Evolutionary conservation across 1,140 invertebrate genomes (phyloP), one percentile per base, ranked within the genome.

Genomic region (Cotesia chilonis): DNA sequence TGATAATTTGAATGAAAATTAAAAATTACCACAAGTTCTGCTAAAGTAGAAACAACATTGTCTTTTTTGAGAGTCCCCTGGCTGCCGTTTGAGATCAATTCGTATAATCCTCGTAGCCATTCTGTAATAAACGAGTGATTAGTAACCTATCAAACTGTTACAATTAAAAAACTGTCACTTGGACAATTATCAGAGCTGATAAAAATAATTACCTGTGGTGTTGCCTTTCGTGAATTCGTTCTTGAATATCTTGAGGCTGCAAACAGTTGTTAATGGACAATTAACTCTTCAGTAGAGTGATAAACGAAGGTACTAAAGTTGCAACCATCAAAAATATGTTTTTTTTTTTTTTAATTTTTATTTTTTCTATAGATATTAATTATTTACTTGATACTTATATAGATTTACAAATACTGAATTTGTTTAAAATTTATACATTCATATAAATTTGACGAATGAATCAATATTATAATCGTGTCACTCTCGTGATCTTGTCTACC

Each of bases 1-100:
- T 41, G 17, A 41, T 41, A 10, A 41, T 37, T 4, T 55, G 12
- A 47, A 55, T 36, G 71, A 47, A 73, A 77, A 12, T 14, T 55
- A 70, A 57, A 76, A 75, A 89, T 89, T 89, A 93, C 93, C 79
- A 89, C 84, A 70, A 94, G 87, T 82, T 94, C 93, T 77, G 86
- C 87, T 55, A 95, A 85, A 36, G 89, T 88, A 71, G 88, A 85
- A 35, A 93, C 85, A 61, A 93, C 90, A 72, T 88, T 86, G 81
- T 95, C 93, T 82, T 91, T 93, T 80, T 93, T 93, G 63, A 94
- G 78, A 68, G 84, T 87, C 57, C 92, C 93, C 72, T 88, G 88
- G 60, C 93, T 86, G 69, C 92, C 92, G 84, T 91, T 90, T 73
- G 90, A 90, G 68, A 94, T 87, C 72, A 95, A 87, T 80, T 89